Evolutionary conservation across 2,888 invertebrate genomes (phyloP), one percentile per base, ranked within the genome.

Genomic region (Nymphalis polychloros): DNA sequence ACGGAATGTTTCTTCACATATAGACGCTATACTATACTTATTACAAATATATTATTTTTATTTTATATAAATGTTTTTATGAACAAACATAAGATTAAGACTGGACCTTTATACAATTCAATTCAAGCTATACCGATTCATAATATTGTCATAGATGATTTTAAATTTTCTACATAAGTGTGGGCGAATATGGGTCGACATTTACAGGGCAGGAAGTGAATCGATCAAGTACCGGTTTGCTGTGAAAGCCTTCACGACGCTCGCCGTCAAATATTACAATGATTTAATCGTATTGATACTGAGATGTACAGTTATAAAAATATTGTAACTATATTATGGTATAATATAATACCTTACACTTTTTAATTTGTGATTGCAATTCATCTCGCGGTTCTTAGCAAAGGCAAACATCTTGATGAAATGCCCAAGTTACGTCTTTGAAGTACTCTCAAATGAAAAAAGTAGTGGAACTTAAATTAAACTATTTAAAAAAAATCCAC

Each of bases 191-290:
- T 77, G 70, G 75, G 77, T 75, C 76, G 78, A 73, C 76, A 77
- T 78, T 78, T 75, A 76, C 69, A 76, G 72, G 74, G 66, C 77
- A 78, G 80, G 80, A 81, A 78, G 74, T 65, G 47, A 63, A 59
- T 68, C 49, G 41, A 31, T 55, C 50, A 57, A 46, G 41, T 62
- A 77, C 79, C 75, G 73, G 79, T 77, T 79, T 64, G 68, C 77
- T 76, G 77, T 77, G 79, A 79, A 76, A 77, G 74, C 74, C 73
- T 73, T 65, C 53, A 65, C 16, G 27, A 53, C 53, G 53, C 27
- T 7, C 53, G 55, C 27, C 59, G 52, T 41, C 64, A 70, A 67
- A 67, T 52, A 31, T 19, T 62, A 62, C 31, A 60, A 17, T 31
- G 35, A 48, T 60, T 31, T 46, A 27, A 49, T 60, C 13, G 49